Evolutionary conservation across 2,113 vertebrate genomes (phyloP).

Genomic region (Tragelaphus scriptus): DNA sequence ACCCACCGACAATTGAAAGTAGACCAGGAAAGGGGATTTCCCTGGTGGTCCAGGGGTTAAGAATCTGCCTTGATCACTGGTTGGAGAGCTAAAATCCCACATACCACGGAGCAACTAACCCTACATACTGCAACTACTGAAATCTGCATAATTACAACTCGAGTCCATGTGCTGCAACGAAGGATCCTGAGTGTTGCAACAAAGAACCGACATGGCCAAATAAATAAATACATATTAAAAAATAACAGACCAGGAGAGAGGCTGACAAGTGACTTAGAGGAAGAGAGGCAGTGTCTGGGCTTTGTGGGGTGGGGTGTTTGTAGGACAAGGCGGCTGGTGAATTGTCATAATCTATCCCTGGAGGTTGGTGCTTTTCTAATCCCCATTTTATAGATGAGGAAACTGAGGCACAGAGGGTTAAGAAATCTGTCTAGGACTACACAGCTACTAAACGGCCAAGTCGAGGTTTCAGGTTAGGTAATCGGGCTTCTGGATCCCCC

Average conservation of each 20-base stretch:
- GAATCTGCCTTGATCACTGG: neutral
- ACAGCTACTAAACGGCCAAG: neutral
- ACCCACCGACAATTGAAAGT: neutral
- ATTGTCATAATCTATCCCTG: accelerated
- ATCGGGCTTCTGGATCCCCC: neutral
- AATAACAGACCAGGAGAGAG: neutral
- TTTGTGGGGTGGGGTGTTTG: neutral
- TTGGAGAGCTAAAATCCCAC: neutral
- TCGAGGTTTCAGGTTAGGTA: neutral
- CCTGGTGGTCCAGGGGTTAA: neutral
- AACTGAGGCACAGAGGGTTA: neutral
- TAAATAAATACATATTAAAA: neutral
- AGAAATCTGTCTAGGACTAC: neutral
- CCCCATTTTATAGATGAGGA: neutral
- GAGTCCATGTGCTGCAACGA: accelerated
- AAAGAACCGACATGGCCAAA: neutral
- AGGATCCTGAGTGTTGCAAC: neutral
- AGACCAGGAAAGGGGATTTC: neutral
- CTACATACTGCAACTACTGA: neutral
- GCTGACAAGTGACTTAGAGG: neutral
- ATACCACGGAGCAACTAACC: accelerated
- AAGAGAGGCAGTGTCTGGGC: neutral
- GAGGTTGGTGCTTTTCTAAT: neutral
- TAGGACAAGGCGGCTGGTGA: too few relatives aligned
- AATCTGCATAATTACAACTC: neutral